Evolutionary conservation across 2,888 invertebrate species (phyloP), one percentile per base, ranked within the genome.

Genomic region (Drosophila neonasuta): DNA sequence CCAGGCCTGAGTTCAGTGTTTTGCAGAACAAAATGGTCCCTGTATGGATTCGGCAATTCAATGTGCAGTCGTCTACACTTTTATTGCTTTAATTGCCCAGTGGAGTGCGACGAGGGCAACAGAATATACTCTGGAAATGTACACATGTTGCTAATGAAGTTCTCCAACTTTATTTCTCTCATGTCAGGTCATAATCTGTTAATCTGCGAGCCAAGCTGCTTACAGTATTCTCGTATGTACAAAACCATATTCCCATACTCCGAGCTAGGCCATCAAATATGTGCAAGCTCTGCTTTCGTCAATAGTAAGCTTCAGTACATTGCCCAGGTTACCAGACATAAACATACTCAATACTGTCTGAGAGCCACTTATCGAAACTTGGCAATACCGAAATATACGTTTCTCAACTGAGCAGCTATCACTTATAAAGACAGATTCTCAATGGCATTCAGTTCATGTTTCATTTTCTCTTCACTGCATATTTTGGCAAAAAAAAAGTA

Each of bases 171-270:
- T 72, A 68, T 76, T 75, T 72, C 59, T 73, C 70, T 46, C 74
- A 79, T 86, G 77, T 77, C 87, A 67, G 80, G 83, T 87, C 86
- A 87, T 83, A 83, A 83, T 86, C 82, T 86, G 74, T 83, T 87
- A 83, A 83, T 83, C 87, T 79, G 68, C 63, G 69, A 70, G 59
- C 58, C 77, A 69, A 77, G 66, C 70, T 68, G 64, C 75, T 81
- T 75, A 67, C 20, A 34, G 70, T 42, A 48, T 44, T 44, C 41
- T 32, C 48, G 39, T 45, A 20, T 56, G 15, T 41, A 41, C 13
- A 36, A n/a, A 36, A n/a, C 36, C 36, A n/a, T 66, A 51, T 17
- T 24, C 17, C 50, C 24, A 9, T n/a, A 1, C 39, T 10, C 13
- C 20, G 24, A 24, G 24, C 24, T 24, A 24, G 24, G 24, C 55